A percentile compares a stretch with the other conserved stretches of the same genome.
Conservation (phyloP, 2,888 invertebrate genomes). For the Agriopis aurantiaria region DNA sequence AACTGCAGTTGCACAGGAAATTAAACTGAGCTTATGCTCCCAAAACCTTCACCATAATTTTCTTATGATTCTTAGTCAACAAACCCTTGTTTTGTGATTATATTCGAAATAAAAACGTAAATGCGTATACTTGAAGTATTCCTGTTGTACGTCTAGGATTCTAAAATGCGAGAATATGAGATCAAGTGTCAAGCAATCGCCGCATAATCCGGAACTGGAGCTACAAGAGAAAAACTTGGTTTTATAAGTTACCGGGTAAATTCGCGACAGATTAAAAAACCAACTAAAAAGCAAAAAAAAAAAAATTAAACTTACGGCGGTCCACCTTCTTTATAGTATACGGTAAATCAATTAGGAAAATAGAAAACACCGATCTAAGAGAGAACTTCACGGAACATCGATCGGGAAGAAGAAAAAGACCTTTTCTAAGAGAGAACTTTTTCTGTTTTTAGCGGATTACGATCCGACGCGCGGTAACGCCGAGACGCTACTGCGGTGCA, state of each 20-base stretch:
- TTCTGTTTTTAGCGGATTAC: slow-evolving; percentile 79
- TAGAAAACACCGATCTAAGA: not conserved
- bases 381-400: not conserved
- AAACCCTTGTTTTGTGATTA: not conserved
- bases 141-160: not conserved
- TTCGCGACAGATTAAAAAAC: too few relatives aligned
- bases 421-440: slow-evolving; percentile 52
- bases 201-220: not conserved
- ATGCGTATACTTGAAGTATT: not conserved
- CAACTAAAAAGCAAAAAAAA: not conserved
- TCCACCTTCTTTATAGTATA: not conserved
- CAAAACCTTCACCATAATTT: slow-evolving; percentile 1
- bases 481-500: slow-evolving; percentile 69
- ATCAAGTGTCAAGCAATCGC: slow-evolving; percentile 13
- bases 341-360: not conserved
- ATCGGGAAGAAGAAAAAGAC: slow-evolving; percentile 4
- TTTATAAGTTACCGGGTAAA: not conserved
- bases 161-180: not conserved
- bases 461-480: slow-evolving; percentile 78
- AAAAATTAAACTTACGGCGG: not conserved
- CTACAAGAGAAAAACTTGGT: not conserved
- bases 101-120: not conserved
- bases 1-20: slow-evolving; percentile 18
- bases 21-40: slow-evolving; percentile 35
- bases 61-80: not conserved